Evolutionary conservation across 2,113 vertebrate genomes (phyloP), one percentile per base, ranked within the genome.

Genomic region (Athene noctua): DNA sequence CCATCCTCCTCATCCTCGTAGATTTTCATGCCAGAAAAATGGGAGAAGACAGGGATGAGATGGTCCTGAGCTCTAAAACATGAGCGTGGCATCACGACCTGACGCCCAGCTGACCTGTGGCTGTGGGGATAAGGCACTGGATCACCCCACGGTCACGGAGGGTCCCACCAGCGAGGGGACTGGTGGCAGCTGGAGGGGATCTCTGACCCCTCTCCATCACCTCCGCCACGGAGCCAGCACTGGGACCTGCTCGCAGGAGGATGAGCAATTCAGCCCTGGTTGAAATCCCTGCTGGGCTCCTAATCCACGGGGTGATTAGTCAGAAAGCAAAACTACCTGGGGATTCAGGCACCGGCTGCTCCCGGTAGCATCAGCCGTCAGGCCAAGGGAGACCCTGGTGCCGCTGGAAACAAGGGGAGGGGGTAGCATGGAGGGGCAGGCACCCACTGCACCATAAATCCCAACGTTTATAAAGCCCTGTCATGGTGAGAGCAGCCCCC

Each of bases 41-140:
- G 26, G 77, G n/a, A 90, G 34, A 58, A 67, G 22, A 47, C 1
- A 27, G 18, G 5, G 52, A 16, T 49, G 58, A 44, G 49, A 59
- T 8, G 66, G 47, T 65, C 38, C 77, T 63, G 23, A 79, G 49
- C 61, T 67, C 70, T 14, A 2, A 59, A 90, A 51, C 6, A 8
- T 0, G 15, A 49, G 9, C 29, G 36, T 0, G 0, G 40, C 5
- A 2, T 6, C 27, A 11, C 0, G 22, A 30, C 9, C 58, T 5
- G 13, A n/a, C 2, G 6, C 36, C 82, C 82, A 58, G 73, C 8
- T 2, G 5, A 52, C 36, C 40, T 29, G 58, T 2, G 19, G 7
- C 2, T 9, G 13, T 5, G 12, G 78, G 68, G 55, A 44, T 3
- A 40, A 55, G 8, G 46, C 40, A 6, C 13, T 0, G 1, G 5